These are phyloP conservation scores for Acipenser oxyrinchus DNA, from an alignment of 2,797 vertebrate genomes.

Conservation along the genomic window DNA sequence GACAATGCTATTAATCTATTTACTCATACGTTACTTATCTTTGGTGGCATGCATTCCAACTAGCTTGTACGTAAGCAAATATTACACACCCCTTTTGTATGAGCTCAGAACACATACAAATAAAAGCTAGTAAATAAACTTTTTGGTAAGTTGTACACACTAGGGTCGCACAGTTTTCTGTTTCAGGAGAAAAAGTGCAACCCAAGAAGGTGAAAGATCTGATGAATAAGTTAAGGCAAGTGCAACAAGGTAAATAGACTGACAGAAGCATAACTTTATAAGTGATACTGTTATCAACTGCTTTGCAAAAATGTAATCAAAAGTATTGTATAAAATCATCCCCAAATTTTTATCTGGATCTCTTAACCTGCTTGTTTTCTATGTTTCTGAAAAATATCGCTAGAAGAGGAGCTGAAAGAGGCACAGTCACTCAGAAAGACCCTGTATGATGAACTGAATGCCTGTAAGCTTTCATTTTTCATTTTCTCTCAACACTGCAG, in stretches of 20 bases:
- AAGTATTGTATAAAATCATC: too few relatives aligned
- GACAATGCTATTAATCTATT: too few relatives aligned
- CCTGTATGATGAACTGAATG: neutral
- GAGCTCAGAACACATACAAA: too few relatives aligned
- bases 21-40: too few relatives aligned
- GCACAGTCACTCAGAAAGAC: neutral
- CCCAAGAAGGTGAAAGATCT: constrained; percentile 1
- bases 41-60: neutral
- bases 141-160: neutral
- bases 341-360: neutral
- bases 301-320: too few relatives aligned
- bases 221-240: neutral
- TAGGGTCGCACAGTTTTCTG: neutral
- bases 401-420: neutral
- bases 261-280: too few relatives aligned
- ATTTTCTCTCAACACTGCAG: neutral
- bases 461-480: neutral
- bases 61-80: neutral
- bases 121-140: neutral
- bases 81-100: neutral
- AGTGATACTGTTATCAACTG: too few relatives aligned
- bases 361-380: neutral
- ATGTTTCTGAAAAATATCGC: neutral
- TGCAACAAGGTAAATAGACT: neutral
- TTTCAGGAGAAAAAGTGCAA: neutral